Base-by-base conservation (phyloP, 2,797 vertebrate genomes). In the Masticophis lateralis region DNA sequence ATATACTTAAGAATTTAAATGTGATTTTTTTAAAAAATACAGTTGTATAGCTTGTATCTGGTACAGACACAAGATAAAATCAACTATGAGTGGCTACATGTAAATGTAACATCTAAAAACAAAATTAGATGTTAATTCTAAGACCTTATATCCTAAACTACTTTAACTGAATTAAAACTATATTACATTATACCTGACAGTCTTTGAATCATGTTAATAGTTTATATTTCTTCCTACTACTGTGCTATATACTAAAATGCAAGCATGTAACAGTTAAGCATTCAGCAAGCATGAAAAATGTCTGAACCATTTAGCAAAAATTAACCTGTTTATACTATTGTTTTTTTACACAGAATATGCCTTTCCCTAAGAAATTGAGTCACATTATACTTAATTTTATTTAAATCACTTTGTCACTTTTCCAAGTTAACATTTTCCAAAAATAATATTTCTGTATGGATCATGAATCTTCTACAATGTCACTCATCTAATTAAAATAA, bases 301-400 rank as follows among this genome's bases (percentile, higher is more conserved):
- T 91, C 92, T 93, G 3, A 90, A 0, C 2, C 18, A 61, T 92
- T 94, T 94, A 87, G 7, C 6, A 90, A 93, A 90, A 92, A 55
- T 0, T 22, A 74, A 55, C 7, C 32, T 51, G 11, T 86, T 63
- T 83, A 20, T 89, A 59, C 57, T 28, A 60, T n/a, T 60, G 5
- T 25, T 47, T 83, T 63, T 83, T 83, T 25, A 43, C 51, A 66
- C 14, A 37, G 22, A 53, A 47, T 60, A 28, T 5, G 10, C 25
- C 37, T 4, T 60, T 90, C 18, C 10, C 47, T 14, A 92, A 88
- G n/a, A 86, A 51, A 28, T 87, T 51, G 7, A 27, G 51, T 0
- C 47, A 90, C 32, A 0, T 28, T 66, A 92, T 53, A 93, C 91
- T 92, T 87, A n/a, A 92, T 96, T 89, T 95, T 83, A 92, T 66